Evolutionary conservation across 2,113 vertebrate species (phyloP).

Genomic region (Ancistrus triradiatus): DNA sequence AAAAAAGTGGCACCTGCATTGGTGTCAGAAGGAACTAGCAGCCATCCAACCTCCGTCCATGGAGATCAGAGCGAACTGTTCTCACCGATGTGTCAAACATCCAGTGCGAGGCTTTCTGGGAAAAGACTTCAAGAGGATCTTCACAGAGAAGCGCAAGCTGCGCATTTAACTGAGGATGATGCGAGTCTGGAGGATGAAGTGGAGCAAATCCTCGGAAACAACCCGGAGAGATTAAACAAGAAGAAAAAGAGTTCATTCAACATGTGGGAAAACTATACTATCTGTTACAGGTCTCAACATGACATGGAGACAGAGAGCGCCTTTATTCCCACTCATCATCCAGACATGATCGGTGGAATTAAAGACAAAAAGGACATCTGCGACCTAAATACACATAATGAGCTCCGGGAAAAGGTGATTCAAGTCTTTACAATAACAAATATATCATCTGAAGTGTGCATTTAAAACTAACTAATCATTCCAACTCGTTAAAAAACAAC

Average conservation of each 20-base stretch:
- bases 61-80: neutral
- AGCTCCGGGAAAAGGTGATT: too few relatives aligned
- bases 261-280: conserved; percentile 52
- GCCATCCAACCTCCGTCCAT: conserved; percentile 21
- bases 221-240: conserved; percentile 9
- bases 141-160: conserved; percentile 55
- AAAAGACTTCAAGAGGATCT: conserved; percentile 44
- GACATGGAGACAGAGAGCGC: neutral
- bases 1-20: conserved; percentile 66
- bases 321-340: neutral
- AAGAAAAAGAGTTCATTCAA: conserved; percentile 43
- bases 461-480: too few relatives aligned
- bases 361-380: neutral
- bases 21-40: conserved; percentile 38
- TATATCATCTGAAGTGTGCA: too few relatives aligned
- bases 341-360: neutral
- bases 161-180: conserved; percentile 49
- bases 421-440: too few relatives aligned
- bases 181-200: conserved; percentile 47
- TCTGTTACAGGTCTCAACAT: conserved; percentile 50
- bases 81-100: conserved; percentile 29
- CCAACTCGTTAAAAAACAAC: too few relatives aligned
- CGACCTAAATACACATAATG: too few relatives aligned
- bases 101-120: conserved; percentile 34
- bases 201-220: conserved; percentile 48